phyloP scores from a whole-genome alignment of 2,888 invertebrate species.

The Spilarctia lutea region DNA sequence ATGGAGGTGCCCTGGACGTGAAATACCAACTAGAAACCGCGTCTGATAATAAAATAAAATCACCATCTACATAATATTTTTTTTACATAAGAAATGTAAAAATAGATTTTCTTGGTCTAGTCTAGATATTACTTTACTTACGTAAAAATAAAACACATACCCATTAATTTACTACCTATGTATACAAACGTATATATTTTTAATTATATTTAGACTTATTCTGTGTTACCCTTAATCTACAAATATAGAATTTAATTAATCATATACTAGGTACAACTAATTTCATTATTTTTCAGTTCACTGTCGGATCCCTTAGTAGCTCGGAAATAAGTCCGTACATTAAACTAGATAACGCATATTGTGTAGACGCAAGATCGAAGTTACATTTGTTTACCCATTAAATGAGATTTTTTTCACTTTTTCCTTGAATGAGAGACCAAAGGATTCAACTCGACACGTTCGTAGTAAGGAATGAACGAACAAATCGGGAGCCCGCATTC shows the following conservation, averaged over 20 bases:
- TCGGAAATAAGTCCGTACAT: no score
- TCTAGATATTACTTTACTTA: background rate
- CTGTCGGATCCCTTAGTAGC: no score
- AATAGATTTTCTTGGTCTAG: background rate
- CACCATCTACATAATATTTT: background rate
- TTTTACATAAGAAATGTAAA: background rate
- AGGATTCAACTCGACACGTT: constrained; percentile 64
- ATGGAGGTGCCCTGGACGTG: background rate
- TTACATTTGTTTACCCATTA: background rate
- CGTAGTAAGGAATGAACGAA: constrained; percentile 60
- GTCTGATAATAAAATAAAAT: background rate
- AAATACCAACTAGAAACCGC: background rate
- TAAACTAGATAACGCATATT: no score
- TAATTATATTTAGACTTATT: no score
- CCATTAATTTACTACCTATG: no score
- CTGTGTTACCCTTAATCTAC: no score
- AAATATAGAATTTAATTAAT: no score
- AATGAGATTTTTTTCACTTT: background rate
- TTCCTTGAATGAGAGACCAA: constrained; percentile 58
- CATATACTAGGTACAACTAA: no score
- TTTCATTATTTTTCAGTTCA: no score
- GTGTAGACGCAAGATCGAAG: background rate
- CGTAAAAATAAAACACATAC: background rate
- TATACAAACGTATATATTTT: no score
- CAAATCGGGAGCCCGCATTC: constrained; percentile 66